A percentile compares a stretch with the other conserved stretches of the same genome.
Evolutionary conservation across 2,113 vertebrate species (phyloP).

Genomic region (Artemisiospiza belli): DNA sequence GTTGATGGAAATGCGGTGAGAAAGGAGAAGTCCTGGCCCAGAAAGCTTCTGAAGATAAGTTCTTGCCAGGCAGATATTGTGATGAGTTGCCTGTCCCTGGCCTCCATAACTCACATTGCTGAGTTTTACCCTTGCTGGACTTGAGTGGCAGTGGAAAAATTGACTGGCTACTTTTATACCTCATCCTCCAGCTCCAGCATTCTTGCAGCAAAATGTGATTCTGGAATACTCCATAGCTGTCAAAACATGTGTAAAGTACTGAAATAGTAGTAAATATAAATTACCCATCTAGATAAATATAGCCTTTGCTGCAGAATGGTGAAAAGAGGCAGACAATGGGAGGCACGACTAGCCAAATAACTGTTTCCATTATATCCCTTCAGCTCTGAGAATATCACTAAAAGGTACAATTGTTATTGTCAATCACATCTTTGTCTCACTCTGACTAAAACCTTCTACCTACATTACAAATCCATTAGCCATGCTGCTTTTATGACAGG

Average conservation of each 20-base stretch:
- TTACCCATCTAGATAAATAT: slow-evolving; percentile 6
- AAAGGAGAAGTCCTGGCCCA: neutral
- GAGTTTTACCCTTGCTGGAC: neutral
- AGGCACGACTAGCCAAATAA: neutral
- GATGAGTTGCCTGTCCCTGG: neutral
- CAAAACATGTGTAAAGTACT: neutral
- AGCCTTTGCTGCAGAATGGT: slow-evolving; percentile 4
- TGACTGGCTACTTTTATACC: neutral
- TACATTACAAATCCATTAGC: slow-evolving; percentile 58
- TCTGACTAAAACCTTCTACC: slow-evolving; percentile 53
- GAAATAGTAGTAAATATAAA: slow-evolving; percentile 26
- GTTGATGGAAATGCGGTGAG: neutral
- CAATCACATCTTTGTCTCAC: slow-evolving; percentile 56
- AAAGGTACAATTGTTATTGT: slow-evolving; percentile 54
- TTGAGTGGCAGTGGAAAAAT: neutral
- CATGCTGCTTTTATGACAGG: neutral
- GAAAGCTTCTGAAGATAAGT: neutral
- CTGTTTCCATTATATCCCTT: slow-evolving; percentile 2
- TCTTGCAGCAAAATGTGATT: neutral
- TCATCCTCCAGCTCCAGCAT: neutral
- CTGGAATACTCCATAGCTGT: neutral
- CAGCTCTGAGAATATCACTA: slow-evolving; percentile 22
- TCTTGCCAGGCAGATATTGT: neutral
- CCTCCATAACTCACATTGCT: too few relatives aligned
- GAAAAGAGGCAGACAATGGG: neutral